Percentiles rank a stretch among this genome's conserved stretches.
Evolutionary conservation across 2,888 invertebrate genomes (phyloP).

Genomic region (Mamestra brassicae): DNA sequence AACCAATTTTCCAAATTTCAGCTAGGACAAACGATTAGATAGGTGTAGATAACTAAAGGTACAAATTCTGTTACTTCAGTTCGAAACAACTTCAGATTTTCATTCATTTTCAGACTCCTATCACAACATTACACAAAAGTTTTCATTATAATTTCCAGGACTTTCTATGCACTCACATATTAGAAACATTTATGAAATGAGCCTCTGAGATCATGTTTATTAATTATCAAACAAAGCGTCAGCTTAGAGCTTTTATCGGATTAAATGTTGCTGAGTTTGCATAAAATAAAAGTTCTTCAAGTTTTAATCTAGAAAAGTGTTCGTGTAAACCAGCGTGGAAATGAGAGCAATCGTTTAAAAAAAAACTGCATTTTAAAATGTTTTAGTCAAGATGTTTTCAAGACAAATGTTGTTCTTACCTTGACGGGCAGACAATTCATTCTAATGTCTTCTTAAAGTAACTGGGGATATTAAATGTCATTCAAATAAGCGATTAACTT

Average conservation of each 20-base stretch:
- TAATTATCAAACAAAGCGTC: conserved; percentile 19
- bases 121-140: no score
- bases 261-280: conserved; percentile 37
- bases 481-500: background rate
- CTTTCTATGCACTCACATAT: background rate
- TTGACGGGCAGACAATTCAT: no score
- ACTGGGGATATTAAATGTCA: background rate
- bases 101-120: no score
- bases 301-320: conserved; percentile 51
- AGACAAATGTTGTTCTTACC: background rate
- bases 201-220: background rate
- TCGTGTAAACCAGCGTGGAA: conserved; percentile 11
- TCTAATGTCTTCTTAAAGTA: background rate
- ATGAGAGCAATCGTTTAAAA: background rate
- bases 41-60: no score
- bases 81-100: background rate
- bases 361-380: background rate
- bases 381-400: background rate
- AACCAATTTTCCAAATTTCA: no score
- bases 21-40: no score
- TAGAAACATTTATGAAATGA: background rate
- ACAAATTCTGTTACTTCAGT: no score
- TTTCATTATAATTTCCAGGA: background rate
- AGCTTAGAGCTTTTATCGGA: conserved; percentile 25
- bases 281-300: conserved; percentile 34